Percentiles rank a stretch among this genome's conserved stretches.
Conservation (phyloP, 2,797 vertebrate genomes). For the Miichthys miiuy region DNA sequence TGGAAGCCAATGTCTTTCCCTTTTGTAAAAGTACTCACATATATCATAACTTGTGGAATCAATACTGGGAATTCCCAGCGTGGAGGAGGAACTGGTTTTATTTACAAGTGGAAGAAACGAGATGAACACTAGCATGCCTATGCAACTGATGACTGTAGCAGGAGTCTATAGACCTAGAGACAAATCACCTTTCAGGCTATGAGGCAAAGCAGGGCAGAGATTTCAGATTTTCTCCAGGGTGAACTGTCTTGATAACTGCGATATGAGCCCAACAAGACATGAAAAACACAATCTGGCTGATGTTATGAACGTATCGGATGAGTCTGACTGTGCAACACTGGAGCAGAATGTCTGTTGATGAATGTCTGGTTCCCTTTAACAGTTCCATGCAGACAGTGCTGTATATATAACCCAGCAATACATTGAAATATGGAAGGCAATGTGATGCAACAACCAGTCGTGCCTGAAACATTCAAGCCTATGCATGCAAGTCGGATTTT, state of each 20-base stretch:
- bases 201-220: background rate
- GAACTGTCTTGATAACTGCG: background rate
- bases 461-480: background rate
- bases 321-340: background rate
- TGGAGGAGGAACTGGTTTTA: background rate
- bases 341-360: background rate
- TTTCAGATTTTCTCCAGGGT: slow-evolving; percentile 13
- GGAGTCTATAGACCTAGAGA: background rate
- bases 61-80: background rate
- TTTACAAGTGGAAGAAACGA: background rate
- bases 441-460: slow-evolving; percentile 1
- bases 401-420: background rate
- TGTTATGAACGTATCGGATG: background rate
- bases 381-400: background rate
- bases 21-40: too few species aligned
- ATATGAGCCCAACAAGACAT: slow-evolving; percentile 18
- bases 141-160: background rate
- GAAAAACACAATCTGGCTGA: slow-evolving; percentile 18
- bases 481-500: background rate
- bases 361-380: background rate
- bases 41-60: background rate
- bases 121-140: background rate
- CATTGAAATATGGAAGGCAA: background rate
- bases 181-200: background rate
- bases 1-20: background rate